Evolutionary conservation across 1,140 invertebrate genomes (phyloP).

Genomic region (Nasonia vitripennis): DNA sequence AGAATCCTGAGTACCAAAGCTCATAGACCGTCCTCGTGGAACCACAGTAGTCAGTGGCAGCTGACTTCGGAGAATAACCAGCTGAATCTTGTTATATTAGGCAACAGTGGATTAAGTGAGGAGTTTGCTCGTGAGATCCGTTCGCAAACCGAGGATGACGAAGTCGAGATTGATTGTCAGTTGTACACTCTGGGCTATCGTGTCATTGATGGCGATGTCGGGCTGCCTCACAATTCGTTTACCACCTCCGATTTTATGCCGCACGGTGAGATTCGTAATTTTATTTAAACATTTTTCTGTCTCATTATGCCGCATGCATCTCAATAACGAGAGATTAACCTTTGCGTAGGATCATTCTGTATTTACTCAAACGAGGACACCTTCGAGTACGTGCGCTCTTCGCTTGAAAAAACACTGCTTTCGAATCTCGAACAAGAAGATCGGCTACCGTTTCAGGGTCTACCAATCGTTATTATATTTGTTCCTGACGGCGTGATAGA

Average conservation of each 20-base stretch:
- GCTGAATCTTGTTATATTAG: conserved; percentile 85
- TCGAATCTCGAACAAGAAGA: conserved; percentile 95
- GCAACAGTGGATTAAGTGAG: conserved; percentile 85
- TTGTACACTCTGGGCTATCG: conserved; percentile 90
- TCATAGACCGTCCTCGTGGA: conserved; percentile 82
- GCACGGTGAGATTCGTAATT: conserved; percentile 76
- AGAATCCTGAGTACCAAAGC: conserved; percentile 83
- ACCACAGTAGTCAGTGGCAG: conserved; percentile 81
- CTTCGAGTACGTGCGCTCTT: conserved; percentile 93
- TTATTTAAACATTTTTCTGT: neutral
- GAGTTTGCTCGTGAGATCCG: conserved; percentile 87
- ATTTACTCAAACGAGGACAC: conserved; percentile 94
- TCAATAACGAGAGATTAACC: conserved; percentile 6
- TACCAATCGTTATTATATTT: conserved; percentile 93
- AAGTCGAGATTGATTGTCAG: conserved; percentile 89
- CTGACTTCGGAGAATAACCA: conserved; percentile 82
- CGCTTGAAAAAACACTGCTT: conserved; percentile 92
- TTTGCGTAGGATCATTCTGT: conserved; percentile 83
- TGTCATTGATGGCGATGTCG: conserved; percentile 90
- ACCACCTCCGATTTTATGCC: conserved; percentile 85
- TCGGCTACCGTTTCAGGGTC: conserved; percentile 87
- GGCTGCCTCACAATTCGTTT: conserved; percentile 85
- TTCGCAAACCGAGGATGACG: conserved; percentile 86
- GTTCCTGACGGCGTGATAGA: conserved; percentile 89
- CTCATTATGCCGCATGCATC: conserved; percentile 35